Base-by-base conservation (phyloP, 2,888 invertebrate genomes). In the Trissolcus brochymenae region DNA sequence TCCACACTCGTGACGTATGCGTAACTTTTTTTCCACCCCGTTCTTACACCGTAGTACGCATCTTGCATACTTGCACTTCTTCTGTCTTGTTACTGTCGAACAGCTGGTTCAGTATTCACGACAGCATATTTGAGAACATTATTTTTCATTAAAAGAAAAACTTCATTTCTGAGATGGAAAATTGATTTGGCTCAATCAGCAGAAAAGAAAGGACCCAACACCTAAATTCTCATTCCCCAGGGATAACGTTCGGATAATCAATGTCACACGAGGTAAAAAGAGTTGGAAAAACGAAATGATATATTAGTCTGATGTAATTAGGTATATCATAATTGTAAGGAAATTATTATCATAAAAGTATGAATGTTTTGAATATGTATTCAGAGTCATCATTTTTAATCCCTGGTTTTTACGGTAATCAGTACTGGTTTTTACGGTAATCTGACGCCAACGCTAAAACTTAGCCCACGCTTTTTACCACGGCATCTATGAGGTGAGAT, bases 1-100 rank as follows among this genome's bases (percentile, higher is more conserved):
- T 82, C 74, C 78, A 79, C 76, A 81, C 81, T 67, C 77, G 65
- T 78, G 77, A 68, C 77, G 73, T 73, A 78, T 78, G 73, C 77
- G 68, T 61, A 49, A 73, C 61, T 75, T 76, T 78, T 76, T 73
- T 66, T 46, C 57, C 60, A 56, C 54, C 71, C 60, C 60, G 64
- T 46, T 67, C 70, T 53, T 57, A 71, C 51, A 78, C 70, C 72
- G 72, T 75, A 60, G 78, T 77, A 78, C 81, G 80, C 79, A 80
- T 76, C 75, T 68, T 73, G 79, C 79, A 80, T 79, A 78, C 80
- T 78, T 53, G 71, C 74, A 59, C 68, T 78, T 79, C 79, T 79
- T 76, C 35, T 49, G 71, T 59, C 75, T 72, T 67, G 78, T 76
- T 78, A 76, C 78, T 70, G 74, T 78, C 78, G 66, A 66, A 74